Conservation (phyloP, 2,888 invertebrate genomes). For the Mycalesis mineus region DNA sequence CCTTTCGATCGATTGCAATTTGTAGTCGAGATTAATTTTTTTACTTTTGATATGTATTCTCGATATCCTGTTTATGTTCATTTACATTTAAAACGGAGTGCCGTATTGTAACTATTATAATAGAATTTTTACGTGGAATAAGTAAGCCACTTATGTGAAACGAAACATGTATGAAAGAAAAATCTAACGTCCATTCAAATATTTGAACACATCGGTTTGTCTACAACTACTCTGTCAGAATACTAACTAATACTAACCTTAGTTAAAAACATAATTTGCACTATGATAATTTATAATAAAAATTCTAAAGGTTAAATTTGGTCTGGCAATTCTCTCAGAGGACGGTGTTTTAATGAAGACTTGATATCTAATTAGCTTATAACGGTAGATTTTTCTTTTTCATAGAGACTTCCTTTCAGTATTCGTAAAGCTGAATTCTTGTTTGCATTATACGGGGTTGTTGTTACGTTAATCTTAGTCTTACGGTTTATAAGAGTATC, state of each 20-base stretch:
- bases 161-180: not conserved
- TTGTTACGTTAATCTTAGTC: constrained; percentile 73
- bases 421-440: constrained; percentile 36
- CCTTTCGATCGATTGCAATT: not conserved
- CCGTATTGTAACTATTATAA: constrained; percentile 18
- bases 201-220: not conserved
- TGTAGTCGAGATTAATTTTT: constrained; percentile 9
- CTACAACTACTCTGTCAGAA: too few species aligned
- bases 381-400: constrained; percentile 15
- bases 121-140: constrained; percentile 4
- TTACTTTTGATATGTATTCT: constrained; percentile 15
- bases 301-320: too few species aligned
- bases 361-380: not conserved
- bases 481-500: constrained; percentile 67
- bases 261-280: too few species aligned
- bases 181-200: not conserved
- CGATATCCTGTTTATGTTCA: constrained; percentile 13
- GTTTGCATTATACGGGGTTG: constrained; percentile 65
- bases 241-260: too few species aligned
- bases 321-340: not conserved
- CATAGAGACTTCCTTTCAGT: not conserved
- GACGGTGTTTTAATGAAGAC: not conserved
- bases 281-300: too few species aligned
- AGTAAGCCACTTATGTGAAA: constrained; percentile 1
- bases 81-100: constrained; percentile 17